phyloP scores from a whole-genome alignment of 2,888 invertebrate genomes.

The Sicus ferrugineus region DNA sequence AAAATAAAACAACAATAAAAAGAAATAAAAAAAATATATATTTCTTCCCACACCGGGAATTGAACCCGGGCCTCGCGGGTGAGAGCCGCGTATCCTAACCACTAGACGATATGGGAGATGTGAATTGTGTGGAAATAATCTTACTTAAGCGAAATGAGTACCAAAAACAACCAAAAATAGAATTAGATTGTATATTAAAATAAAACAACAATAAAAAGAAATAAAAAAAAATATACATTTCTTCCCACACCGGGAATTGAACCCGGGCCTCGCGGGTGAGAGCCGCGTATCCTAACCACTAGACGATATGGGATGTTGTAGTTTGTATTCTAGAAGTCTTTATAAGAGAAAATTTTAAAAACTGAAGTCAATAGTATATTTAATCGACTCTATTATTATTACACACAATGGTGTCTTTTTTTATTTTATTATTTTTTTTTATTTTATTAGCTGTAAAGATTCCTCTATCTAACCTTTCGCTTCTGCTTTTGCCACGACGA shows the following conservation, averaged over 20 bases:
- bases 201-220: conserved; percentile 8
- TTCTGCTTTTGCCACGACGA: no score
- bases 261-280: conserved; percentile 73
- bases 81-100: conserved; percentile 64
- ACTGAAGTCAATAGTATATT: no score
- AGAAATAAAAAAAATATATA: conserved; percentile 30
- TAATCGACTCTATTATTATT: no score
- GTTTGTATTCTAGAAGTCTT: no score
- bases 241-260: conserved; percentile 89
- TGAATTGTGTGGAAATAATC: not conserved
- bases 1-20: not conserved
- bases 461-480: no score
- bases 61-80: conserved; percentile 77
- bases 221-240: conserved; percentile 29
- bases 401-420: no score
- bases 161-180: not conserved
- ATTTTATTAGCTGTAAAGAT: no score
- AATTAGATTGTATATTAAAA: conserved; percentile 29
- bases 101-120: conserved; percentile 63
- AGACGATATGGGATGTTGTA: conserved; percentile 59
- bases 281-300: conserved; percentile 64
- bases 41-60: conserved; percentile 87
- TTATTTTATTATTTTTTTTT: no score
- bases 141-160: not conserved
- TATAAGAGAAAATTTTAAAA: no score